These are phyloP conservation scores for Drosophila demipolita DNA, from an alignment of 2,888 invertebrate genomes.

Conservation along the genomic window DNA sequence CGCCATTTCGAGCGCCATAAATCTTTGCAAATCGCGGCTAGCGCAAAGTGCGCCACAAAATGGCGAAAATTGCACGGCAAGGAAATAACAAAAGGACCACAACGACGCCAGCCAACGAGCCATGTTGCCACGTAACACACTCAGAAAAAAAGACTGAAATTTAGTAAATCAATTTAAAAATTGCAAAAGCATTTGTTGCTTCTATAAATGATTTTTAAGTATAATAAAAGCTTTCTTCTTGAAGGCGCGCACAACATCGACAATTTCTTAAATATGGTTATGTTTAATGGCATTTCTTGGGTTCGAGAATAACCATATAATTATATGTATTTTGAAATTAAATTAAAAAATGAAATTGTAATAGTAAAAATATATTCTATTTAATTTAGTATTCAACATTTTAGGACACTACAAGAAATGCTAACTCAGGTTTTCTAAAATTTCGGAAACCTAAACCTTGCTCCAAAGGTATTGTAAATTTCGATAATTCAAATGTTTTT, in stretches of 20 bases:
- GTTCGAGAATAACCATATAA: no score
- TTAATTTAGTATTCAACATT: no score
- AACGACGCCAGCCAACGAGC: slow-evolving; percentile 17
- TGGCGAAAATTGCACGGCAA: slow-evolving; percentile 75
- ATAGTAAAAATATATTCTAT: no score
- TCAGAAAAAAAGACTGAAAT: background rate
- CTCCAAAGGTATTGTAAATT: background rate
- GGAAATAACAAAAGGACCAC: slow-evolving; percentile 59
- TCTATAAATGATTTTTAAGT: background rate
- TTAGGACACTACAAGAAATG: background rate
- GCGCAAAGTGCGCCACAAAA: slow-evolving; percentile 74
- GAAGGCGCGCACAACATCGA: background rate
- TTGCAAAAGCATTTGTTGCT: background rate
- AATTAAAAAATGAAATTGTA: no score
- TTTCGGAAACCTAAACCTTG: background rate
- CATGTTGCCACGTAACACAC: background rate
- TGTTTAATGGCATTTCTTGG: no score
- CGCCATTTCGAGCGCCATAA: slow-evolving; percentile 77
- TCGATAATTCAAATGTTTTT: background rate
- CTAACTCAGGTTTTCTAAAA: background rate
- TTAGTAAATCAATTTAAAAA: background rate
- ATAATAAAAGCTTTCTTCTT: background rate
- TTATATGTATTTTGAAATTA: no score
- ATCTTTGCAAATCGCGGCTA: slow-evolving; percentile 77
- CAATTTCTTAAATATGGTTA: background rate